Evolutionary conservation across 2,888 invertebrate species (phyloP).

Genomic region (Microplitis deprimator): DNA sequence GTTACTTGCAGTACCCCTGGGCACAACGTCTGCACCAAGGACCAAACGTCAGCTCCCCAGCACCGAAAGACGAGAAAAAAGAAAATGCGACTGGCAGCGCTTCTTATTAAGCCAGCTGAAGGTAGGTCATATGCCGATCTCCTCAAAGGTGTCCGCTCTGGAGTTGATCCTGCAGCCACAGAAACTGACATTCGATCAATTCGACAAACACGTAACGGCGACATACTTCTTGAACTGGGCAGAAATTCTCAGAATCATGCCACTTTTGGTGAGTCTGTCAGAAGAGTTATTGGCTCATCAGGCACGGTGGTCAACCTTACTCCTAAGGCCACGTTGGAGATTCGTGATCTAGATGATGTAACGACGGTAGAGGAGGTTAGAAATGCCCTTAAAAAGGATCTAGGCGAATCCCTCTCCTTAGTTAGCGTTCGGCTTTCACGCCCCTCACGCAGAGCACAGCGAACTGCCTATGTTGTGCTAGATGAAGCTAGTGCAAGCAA

Average conservation of each 20-base stretch:
- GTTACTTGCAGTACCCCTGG: too few relatives aligned
- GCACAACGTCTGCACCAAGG: too few relatives aligned
- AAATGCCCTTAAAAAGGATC: constrained; percentile 6
- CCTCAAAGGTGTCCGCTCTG: neutral
- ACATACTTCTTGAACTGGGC: neutral
- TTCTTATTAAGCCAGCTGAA: neutral
- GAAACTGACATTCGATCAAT: neutral
- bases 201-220: neutral
- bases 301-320: constrained; percentile 29
- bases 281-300: too few relatives aligned
- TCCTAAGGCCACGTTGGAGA: constrained; percentile 24
- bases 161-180: neutral
- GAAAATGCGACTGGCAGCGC: neutral
- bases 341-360: constrained; percentile 31
- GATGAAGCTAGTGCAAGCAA: too few relatives aligned
- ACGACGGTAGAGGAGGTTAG: neutral
- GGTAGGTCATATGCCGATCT: neutral
- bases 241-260: too few relatives aligned
- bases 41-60: neutral
- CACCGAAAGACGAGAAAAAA: neutral
- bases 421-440: constrained; percentile 33
- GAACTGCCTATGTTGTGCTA: neutral
- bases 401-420: constrained; percentile 5
- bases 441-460: constrained; percentile 25
- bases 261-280: too few relatives aligned